Conservation (phyloP, 2,797 vertebrate species). For the Euthynnus affinis region DNA sequence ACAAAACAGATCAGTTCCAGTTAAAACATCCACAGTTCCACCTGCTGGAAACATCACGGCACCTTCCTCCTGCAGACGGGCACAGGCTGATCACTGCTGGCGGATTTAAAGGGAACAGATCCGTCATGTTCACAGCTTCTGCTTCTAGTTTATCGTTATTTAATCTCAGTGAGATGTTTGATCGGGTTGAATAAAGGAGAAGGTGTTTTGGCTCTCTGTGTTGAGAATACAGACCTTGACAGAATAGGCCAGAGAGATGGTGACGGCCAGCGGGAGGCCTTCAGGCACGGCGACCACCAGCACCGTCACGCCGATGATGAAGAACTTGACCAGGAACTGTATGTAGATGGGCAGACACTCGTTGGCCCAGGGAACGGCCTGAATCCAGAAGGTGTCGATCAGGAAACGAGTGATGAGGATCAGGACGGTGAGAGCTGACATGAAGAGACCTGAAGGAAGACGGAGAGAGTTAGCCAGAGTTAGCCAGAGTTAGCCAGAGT, state of each 20-base stretch:
- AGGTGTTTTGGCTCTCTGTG: not conserved
- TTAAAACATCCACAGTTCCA: no score
- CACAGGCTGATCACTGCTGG: no score
- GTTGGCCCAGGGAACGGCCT: slow-evolving; percentile 89
- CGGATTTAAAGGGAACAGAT: not conserved
- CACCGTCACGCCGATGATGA: slow-evolving; percentile 98
- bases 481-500: not conserved
- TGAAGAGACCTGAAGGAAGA: slow-evolving; percentile 90
- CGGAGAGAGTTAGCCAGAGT: not conserved
- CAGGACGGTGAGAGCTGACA: slow-evolving; percentile 95
- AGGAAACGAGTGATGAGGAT: slow-evolving; percentile 96
- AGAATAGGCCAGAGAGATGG: slow-evolving; percentile 98
- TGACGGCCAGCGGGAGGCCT: slow-evolving; percentile 97
- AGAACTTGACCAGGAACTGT: slow-evolving; percentile 98
- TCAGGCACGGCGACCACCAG: slow-evolving; percentile 98
- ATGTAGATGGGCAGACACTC: slow-evolving; percentile 95
- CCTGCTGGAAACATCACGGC: no score
- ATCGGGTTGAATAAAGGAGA: not conserved
- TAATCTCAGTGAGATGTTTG: not conserved
- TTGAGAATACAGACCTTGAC: slow-evolving; percentile 87
- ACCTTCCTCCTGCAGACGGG: no score
- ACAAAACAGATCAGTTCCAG: no score
- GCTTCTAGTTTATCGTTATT: not conserved
- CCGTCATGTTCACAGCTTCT: not conserved
- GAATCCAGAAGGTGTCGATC: slow-evolving; percentile 95